Conservation (phyloP, 2,797 vertebrate genomes). For the Lemur catta region DNA sequence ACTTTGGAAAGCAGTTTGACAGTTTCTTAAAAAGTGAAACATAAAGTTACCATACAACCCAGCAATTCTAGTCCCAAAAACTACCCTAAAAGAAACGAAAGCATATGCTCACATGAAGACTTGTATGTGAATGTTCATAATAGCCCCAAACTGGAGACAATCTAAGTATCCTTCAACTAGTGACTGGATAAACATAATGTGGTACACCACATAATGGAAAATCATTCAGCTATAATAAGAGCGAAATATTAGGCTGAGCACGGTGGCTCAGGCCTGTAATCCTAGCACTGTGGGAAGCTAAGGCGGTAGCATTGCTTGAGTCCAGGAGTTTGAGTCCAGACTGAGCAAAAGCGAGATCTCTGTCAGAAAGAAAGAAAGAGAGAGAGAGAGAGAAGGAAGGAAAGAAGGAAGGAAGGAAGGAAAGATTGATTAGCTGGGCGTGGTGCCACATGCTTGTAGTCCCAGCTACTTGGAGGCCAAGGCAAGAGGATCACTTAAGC, state of each 20-base stretch:
- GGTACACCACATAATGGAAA: neutral
- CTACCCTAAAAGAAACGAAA: neutral
- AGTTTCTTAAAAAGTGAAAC: neutral
- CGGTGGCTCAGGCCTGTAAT: too few species aligned
- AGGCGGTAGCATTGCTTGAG: too few species aligned
- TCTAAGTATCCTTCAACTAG: neutral
- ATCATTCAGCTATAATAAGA: neutral
- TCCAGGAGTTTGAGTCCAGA: too few species aligned
- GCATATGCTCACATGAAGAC: neutral
- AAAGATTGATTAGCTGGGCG: too few species aligned
- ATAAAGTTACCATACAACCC: neutral
- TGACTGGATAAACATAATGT: neutral
- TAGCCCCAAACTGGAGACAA: neutral
- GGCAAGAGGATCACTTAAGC: too few species aligned
- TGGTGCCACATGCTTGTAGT: too few species aligned
- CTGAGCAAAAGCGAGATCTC: too few species aligned
- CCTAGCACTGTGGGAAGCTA: too few species aligned
- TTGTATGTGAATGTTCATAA: neutral
- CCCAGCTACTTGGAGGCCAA: too few species aligned
- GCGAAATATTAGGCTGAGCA: neutral
- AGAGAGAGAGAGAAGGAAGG: too few species aligned
- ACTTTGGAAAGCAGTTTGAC: neutral
- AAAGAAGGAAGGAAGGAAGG: too few species aligned
- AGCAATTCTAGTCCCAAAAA: neutral
- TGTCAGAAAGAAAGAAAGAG: too few species aligned